phyloP scores from a whole-genome alignment of 2,797 vertebrate genomes.

The Hyperoplus immaculatus region DNA sequence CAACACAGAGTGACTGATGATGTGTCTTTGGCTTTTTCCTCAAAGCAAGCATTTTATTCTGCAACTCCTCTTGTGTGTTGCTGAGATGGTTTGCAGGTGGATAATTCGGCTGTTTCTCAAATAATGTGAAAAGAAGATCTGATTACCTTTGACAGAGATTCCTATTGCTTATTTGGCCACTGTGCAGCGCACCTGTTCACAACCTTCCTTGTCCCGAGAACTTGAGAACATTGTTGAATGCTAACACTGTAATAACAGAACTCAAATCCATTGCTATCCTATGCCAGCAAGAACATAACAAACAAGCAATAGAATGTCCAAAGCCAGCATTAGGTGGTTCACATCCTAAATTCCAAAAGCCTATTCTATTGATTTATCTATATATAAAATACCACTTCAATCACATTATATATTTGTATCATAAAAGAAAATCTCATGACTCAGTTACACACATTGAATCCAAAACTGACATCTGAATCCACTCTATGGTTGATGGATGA shows the following conservation, averaged over 20 bases:
- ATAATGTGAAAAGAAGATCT: background rate
- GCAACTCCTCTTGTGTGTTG: background rate
- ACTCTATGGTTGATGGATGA: conserved; percentile 26
- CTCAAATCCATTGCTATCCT: background rate
- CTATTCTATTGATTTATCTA: background rate
- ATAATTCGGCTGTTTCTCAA: background rate
- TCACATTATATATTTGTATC: conserved; percentile 6
- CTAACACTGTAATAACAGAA: background rate
- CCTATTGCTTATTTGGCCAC: background rate
- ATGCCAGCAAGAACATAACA: background rate
- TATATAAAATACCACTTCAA: background rate
- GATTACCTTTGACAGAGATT: background rate
- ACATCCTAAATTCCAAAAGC: background rate
- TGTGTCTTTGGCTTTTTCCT: background rate
- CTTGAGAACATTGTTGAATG: background rate
- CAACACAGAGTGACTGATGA: background rate
- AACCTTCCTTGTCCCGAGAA: background rate
- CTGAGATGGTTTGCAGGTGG: conserved; percentile 2
- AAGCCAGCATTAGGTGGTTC: background rate
- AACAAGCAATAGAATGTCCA: background rate
- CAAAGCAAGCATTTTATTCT: background rate
- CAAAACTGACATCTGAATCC: conserved; percentile 29
- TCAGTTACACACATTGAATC: conserved; percentile 27
- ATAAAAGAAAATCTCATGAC: conserved; percentile 2
- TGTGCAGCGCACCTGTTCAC: background rate